Base-by-base conservation (phyloP, 2,888 invertebrate species). In the Plebejus anna region DNA sequence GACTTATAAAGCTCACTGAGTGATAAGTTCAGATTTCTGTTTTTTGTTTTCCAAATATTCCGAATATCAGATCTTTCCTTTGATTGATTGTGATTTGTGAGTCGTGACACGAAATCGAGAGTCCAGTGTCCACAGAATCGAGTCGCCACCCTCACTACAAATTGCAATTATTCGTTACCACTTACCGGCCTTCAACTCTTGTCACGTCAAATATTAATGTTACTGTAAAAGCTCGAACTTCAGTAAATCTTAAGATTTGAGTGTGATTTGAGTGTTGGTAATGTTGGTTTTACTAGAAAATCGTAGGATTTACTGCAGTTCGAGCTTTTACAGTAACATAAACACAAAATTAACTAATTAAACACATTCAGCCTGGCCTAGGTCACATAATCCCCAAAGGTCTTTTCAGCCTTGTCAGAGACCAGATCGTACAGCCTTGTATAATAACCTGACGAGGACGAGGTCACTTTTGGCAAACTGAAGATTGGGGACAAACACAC, bases 401-500 rank as follows among this genome's bases (percentile, higher is more conserved):
- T 36, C 71, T 42, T 3, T n/a, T n/a, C 4, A 16, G 22, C 71
- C 42, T 71, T 4, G 7, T 42, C n/a, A n/a, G n/a, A n/a, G n/a
- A n/a, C n/a, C n/a, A n/a, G n/a, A n/a, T n/a, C n/a, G n/a, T n/a
- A n/a, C n/a, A n/a, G n/a, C n/a, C n/a, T n/a, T n/a, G n/a, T n/a
- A 70, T 38, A 13, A n/a, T n/a, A 22, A 22, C 22, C 70, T 38
- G 7, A 71, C 16, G 47, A 51, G 55, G 55, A 16, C 73, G 51
- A 51, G 73, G 73, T 28, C 73, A n/a, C 7, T 32, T 73, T 73
- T 55, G 32, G 73, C 73, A 73, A 73, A 32, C 73, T 51, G 73
- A 51, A 1, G 51, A 73, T 28, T 73, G 51, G 28, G 73, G 72
- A 42, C 72, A 71, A 7, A n/a, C 72, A 47, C 3, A 47, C 47